Evolutionary conservation across 37 sponge, comb jelly and placozoan species (phyloP).

Genomic region (Hexactinellida sp.): DNA sequence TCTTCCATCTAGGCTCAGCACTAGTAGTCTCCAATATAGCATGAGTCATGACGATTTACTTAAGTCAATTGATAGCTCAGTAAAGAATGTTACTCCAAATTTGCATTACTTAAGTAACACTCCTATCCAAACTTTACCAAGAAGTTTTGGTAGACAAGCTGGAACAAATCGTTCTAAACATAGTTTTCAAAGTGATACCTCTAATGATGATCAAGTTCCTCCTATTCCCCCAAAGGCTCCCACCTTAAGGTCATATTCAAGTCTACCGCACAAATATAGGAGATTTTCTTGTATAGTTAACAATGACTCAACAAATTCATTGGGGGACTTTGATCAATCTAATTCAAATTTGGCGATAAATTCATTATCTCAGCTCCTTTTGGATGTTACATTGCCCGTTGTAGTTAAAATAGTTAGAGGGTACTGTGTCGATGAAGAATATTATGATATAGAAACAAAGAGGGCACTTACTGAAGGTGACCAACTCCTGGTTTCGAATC

Average conservation of each 20-base stretch:
- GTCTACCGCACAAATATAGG: neutral
- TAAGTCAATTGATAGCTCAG: neutral
- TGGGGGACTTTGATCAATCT: neutral
- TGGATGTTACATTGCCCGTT: neutral
- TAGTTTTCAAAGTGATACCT: neutral
- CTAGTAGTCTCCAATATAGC: neutral
- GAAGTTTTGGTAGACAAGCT: neutral
- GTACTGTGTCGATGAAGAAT: neutral
- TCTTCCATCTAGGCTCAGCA: neutral
- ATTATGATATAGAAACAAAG: neutral
- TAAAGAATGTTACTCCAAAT: neutral
- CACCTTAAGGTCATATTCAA: neutral
- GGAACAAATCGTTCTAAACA: neutral
- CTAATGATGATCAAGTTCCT: neutral
- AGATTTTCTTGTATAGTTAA: neutral
- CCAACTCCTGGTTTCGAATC: neutral
- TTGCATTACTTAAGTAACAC: neutral
- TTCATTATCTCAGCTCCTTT: neutral
- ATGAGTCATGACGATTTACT: neutral
- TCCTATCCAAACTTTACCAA: neutral
- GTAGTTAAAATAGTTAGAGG: neutral
- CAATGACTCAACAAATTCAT: neutral
- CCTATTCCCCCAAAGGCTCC: neutral
- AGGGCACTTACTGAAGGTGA: neutral
- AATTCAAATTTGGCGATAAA: neutral